Evolutionary conservation across 2,888 invertebrate species (phyloP).

Genomic region (Branchellion lobata): DNA sequence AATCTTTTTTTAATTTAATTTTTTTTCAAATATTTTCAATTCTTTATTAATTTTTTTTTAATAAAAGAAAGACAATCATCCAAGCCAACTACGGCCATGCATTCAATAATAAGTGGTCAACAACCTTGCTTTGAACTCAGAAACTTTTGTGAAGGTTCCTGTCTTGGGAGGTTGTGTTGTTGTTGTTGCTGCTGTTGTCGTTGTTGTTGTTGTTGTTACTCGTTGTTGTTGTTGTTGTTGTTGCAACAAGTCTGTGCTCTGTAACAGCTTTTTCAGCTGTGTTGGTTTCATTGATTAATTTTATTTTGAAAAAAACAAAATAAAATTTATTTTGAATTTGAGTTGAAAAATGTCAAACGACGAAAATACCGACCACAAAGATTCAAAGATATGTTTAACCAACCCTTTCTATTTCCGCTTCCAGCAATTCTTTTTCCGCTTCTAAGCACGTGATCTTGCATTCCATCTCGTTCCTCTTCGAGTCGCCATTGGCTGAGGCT

Average conservation of each 20-base stretch:
- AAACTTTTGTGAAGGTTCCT: conserved; percentile 36
- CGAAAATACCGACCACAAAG: no score
- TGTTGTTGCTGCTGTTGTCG: not conserved
- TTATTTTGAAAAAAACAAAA: not conserved
- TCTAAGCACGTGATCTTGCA: conserved; percentile 56
- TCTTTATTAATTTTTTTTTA: no score
- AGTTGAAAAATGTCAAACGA: no score
- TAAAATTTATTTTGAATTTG: no score
- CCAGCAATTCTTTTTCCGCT: conserved; percentile 52
- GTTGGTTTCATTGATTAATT: not conserved
- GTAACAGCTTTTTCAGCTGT: not conserved
- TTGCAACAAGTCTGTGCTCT: not conserved
- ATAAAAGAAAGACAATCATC: no score
- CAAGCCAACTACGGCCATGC: no score
- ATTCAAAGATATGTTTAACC: no score
- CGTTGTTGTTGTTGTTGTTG: no score
- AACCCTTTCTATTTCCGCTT: conserved; percentile 48
- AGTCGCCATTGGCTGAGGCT: conserved; percentile 42
- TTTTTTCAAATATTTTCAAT: no score
- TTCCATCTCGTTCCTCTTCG: conserved; percentile 54
- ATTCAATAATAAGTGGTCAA: no score
- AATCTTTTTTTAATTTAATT: no score
- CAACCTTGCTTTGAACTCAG: conserved; percentile 45
- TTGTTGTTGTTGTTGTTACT: not conserved
- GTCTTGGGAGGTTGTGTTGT: not conserved